phyloP scores from a whole-genome alignment of 1,140 invertebrate species.

The Caenorhabditis remanei region DNA sequence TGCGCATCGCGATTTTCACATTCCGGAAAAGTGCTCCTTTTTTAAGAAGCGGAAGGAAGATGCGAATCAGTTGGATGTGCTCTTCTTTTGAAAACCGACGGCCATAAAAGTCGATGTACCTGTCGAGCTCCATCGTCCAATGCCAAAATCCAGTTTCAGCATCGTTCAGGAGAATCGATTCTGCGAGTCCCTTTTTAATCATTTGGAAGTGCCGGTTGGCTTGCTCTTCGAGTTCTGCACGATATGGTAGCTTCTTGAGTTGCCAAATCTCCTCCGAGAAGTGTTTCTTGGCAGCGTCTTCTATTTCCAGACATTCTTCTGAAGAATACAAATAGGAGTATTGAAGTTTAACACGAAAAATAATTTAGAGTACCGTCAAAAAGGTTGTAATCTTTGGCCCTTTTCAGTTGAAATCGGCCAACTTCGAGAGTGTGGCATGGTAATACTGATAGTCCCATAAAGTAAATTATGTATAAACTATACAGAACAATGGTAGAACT shows the following conservation, averaged over 20 bases:
- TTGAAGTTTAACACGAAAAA: neutral
- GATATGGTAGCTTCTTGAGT: conserved; percentile 79
- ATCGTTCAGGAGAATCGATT: conserved; percentile 79
- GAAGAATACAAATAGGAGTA: neutral
- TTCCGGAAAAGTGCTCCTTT: conserved; percentile 84
- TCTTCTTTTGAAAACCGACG: conserved; percentile 90
- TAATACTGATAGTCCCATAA: too few relatives aligned
- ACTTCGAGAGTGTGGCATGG: too few relatives aligned
- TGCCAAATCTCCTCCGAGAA: conserved; percentile 77
- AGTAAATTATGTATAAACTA: too few relatives aligned
- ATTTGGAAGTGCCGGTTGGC: conserved; percentile 70
- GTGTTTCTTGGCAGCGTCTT: conserved; percentile 37
- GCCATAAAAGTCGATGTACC: conserved; percentile 87
- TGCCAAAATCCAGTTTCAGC: conserved; percentile 79
- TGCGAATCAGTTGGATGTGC: conserved; percentile 88
- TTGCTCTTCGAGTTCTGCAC: conserved; percentile 79
- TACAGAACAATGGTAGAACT: too few relatives aligned
- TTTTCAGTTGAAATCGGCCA: too few relatives aligned
- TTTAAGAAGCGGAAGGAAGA: conserved; percentile 85
- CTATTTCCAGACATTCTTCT: conserved; percentile 38
- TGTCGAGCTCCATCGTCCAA: conserved; percentile 79
- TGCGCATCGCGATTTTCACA: conserved; percentile 82
- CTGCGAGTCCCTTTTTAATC: conserved; percentile 77
- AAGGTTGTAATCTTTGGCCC: too few relatives aligned
- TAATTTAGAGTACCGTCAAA: too few relatives aligned